phyloP scores from a whole-genome alignment of 35 echinoderm and acorn worm genomes.

The Ophioderma brevispina region DNA sequence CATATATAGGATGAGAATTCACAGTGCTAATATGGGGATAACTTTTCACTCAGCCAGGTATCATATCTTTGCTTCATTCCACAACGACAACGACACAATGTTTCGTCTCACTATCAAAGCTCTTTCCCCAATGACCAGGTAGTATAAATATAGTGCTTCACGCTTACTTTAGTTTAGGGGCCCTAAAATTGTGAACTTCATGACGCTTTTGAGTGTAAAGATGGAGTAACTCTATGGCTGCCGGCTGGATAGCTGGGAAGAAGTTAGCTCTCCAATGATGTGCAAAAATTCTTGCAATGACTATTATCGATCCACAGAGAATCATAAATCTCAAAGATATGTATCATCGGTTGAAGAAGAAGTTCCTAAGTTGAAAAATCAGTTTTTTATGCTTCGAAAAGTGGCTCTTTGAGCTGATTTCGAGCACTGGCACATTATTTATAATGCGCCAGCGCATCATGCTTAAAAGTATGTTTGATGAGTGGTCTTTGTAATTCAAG shows the following conservation, averaged over 20 bases:
- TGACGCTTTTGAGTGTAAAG: not conserved
- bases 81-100: not conserved
- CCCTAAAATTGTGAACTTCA: not conserved
- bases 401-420: no score
- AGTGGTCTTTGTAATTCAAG: no score
- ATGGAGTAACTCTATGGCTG: not conserved
- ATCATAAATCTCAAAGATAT: no score
- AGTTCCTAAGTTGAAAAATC: no score
- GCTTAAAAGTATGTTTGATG: no score
- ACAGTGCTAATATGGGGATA: not conserved
- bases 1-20: not conserved
- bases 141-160: slow-evolving; percentile 14
- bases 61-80: not conserved
- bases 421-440: no score
- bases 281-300: no score
- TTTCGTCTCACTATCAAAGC: not conserved
- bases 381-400: no score
- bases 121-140: not conserved
- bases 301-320: no score
- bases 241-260: not conserved
- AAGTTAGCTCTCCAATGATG: no score
- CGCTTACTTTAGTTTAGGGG: not conserved
- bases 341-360: no score
- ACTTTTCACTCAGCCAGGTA: not conserved
- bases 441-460: no score